Evolutionary conservation across 2,888 invertebrate genomes (phyloP), one percentile per base, ranked within the genome.

Genomic region (Nomada lathburiana): DNA sequence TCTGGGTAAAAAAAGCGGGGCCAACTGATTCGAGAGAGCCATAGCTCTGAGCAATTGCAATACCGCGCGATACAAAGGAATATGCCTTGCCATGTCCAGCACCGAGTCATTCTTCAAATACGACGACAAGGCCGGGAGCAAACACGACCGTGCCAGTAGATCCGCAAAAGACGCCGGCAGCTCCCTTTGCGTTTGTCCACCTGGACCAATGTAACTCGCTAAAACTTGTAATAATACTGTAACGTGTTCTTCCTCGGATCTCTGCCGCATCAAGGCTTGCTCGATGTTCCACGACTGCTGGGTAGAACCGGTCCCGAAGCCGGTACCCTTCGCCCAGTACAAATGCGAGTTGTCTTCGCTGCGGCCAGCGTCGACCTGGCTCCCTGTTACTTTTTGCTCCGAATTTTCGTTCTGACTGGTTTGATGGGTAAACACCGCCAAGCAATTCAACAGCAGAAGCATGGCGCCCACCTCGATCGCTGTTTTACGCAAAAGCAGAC

Each of bases 241-340:
- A 4, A 98, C 98, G 93, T 98, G 98, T 91, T 98, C 98, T 93
- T 99, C 99, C 94, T 99, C 98, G 80, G 97, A 97, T 81, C 96
- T 96, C 93, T 98, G 98, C 16, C 98, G 95, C 84, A 98, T 94
- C 69, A 99, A 94, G n/a, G 98, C 98, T 92, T 98, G 98, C 92
- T 99, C 98, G 53, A 99, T 98, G 94, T 99, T 98, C 99, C 99
- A 99, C 63, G 98, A 98, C 93, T 98, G 98, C 85, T 98, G 97
- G 16, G 98, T 99, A 29, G 98, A 98, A 36, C 99, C 99, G 0
- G 98, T 98, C 67, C 99, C 99, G 94, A 98, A 99, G 1, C 99
- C 99, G 2, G 99, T 99, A 60, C 98, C 98, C 94, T 99, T 98
- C 0, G 98, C 98, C 98, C 98, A 98, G 94, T 98, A 98, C 86